Conservation (phyloP, 2,888 invertebrate genomes). For the Philereme vetulata region DNA sequence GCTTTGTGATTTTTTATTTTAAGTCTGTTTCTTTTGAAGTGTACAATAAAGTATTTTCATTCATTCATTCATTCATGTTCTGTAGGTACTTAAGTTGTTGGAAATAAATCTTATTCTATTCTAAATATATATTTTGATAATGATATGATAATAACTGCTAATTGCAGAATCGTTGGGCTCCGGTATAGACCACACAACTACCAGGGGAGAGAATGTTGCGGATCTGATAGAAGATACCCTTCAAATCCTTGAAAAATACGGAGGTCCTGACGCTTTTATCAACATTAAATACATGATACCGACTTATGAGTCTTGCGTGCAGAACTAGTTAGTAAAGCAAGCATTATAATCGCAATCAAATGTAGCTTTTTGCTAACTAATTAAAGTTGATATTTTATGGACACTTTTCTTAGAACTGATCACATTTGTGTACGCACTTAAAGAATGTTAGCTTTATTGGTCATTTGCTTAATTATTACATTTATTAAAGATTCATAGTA, state of each 20-base stretch:
- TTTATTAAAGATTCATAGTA: background rate
- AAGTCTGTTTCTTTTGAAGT: too few species aligned
- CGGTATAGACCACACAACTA: constrained; percentile 94
- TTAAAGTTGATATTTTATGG: too few species aligned
- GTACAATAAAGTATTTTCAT: too few species aligned
- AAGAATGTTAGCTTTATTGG: background rate
- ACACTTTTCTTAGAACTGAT: too few species aligned
- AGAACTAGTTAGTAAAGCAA: constrained; percentile 79
- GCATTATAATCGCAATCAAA: background rate
- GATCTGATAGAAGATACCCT: constrained; percentile 97
- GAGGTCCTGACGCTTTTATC: constrained; percentile 98
- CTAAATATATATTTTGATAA: too few species aligned
- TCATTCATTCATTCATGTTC: too few species aligned
- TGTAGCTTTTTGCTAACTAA: too few species aligned
- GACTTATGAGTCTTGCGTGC: constrained; percentile 96
- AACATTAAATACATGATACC: constrained; percentile 99
- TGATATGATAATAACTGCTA: constrained; percentile 24
- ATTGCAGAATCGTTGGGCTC: constrained; percentile 92
- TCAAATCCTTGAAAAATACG: constrained; percentile 94
- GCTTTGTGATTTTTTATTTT: too few species aligned
- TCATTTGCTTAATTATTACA: background rate
- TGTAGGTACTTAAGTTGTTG: too few species aligned
- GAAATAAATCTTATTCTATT: too few species aligned
- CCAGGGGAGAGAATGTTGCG: constrained; percentile 93
- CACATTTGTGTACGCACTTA: too few species aligned